Percentiles rank a stretch among this genome's conserved stretches.
Evolutionary conservation across 2,797 vertebrate species (phyloP).

Genomic region (Argyrosomus regius): DNA sequence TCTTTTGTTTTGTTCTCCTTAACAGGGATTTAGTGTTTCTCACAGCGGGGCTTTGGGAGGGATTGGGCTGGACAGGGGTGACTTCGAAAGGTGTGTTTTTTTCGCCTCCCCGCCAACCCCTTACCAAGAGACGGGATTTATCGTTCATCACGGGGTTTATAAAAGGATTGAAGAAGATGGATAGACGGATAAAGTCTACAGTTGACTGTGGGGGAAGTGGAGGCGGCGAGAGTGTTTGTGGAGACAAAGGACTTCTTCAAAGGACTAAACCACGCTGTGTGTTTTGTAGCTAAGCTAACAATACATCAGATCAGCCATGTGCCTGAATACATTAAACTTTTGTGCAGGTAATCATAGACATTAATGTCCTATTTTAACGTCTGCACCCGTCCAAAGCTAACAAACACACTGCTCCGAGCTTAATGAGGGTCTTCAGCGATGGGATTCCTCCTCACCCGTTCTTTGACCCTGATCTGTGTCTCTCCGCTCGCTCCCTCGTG

Average conservation of each 20-base stretch:
- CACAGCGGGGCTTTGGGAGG: slow-evolving; percentile 45
- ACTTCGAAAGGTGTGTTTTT: slow-evolving; percentile 37
- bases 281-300: neutral
- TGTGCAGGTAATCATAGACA: slow-evolving; percentile 9
- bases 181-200: slow-evolving; percentile 32
- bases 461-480: slow-evolving; percentile 39
- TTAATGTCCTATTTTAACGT: neutral
- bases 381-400: neutral
- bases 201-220: slow-evolving; percentile 18
- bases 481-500: slow-evolving; percentile 17
- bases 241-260: slow-evolving; percentile 2
- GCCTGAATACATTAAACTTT: neutral
- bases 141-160: slow-evolving; percentile 54
- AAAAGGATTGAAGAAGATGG: slow-evolving; percentile 49
- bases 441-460: slow-evolving; percentile 18
- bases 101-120: neutral
- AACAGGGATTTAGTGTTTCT: slow-evolving; percentile 59
- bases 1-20: slow-evolving; percentile 52
- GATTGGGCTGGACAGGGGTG: slow-evolving; percentile 39
- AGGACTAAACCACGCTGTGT: neutral
- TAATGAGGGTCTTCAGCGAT: slow-evolving; percentile 23
- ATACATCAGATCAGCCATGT: neutral
- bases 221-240: neutral
- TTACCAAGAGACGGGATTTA: slow-evolving; percentile 43
- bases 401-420: slow-evolving; percentile 9